Evolutionary conservation across 2,797 vertebrate species (phyloP).

Genomic region (Channa striata): DNA sequence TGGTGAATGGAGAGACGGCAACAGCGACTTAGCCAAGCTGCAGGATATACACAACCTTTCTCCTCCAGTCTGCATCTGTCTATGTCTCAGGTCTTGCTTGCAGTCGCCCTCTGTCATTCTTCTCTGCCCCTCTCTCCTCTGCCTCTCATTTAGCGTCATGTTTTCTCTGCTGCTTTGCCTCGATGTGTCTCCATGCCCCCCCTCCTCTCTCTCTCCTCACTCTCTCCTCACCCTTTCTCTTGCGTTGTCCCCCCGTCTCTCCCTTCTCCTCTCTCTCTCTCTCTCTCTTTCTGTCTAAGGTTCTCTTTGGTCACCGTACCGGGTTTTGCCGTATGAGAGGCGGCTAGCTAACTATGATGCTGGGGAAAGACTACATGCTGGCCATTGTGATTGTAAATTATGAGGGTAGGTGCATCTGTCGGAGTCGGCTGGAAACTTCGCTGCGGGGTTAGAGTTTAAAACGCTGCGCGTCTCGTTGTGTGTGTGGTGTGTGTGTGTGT

Average conservation of each 20-base stretch:
- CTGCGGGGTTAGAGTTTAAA: conserved; percentile 44
- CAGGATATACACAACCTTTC: conserved; percentile 28
- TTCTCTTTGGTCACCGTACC: conserved; percentile 64
- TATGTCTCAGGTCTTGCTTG: neutral
- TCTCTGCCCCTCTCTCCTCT: conserved; percentile 24
- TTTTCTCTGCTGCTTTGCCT: conserved; percentile 33
- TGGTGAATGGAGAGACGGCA: conserved; percentile 28
- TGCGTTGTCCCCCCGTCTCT: conserved; percentile 22
- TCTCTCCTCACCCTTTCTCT: conserved; percentile 25
- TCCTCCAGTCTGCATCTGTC: neutral
- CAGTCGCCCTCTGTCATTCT: conserved; percentile 11
- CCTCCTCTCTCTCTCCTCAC: conserved; percentile 3
- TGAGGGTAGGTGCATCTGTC: conserved; percentile 79
- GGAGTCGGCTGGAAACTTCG: conserved; percentile 35
- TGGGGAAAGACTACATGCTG: conserved; percentile 87
- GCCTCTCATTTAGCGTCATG: conserved; percentile 27
- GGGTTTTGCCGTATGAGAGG: conserved; percentile 64
- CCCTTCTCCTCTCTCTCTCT: conserved; percentile 25
- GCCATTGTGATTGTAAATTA: conserved; percentile 86
- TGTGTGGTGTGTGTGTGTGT: conserved; percentile 27
- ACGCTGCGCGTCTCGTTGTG: conserved; percentile 14
- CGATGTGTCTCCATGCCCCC: conserved; percentile 28
- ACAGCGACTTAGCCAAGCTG: conserved; percentile 36
- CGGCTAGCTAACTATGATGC: conserved; percentile 81
- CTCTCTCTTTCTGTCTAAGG: conserved; percentile 60